A percentile compares a stretch with the other conserved stretches of the same genome.
phyloP scores from a whole-genome alignment of 2,797 vertebrate species.

The Thaleichthys pacificus region DNA sequence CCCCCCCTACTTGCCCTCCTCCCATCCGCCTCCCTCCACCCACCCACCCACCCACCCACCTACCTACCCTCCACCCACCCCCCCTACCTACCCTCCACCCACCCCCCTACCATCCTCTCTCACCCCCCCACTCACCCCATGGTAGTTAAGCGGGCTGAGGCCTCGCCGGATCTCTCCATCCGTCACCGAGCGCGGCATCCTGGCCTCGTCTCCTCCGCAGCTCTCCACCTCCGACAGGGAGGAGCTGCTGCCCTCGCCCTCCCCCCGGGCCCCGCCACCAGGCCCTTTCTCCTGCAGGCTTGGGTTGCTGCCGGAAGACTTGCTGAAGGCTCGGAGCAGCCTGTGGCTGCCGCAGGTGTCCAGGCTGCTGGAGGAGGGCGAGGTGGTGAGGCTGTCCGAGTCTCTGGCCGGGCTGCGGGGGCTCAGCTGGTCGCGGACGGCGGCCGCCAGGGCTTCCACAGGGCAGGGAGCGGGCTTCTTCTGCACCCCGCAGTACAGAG shows the following conservation, averaged over 20 bases:
- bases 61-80: neutral
- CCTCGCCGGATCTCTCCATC: slow-evolving; percentile 88
- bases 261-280: slow-evolving; percentile 49
- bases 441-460: slow-evolving; percentile 73
- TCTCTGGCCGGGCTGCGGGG: slow-evolving; percentile 58
- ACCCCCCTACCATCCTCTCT: neutral
- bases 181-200: slow-evolving; percentile 86
- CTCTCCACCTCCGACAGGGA: slow-evolving; percentile 86
- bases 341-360: slow-evolving; percentile 86
- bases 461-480: slow-evolving; percentile 78
- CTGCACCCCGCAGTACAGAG: slow-evolving; percentile 82
- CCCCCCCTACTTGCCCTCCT: no score
- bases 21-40: no score
- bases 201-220: slow-evolving; percentile 73
- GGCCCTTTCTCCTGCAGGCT: slow-evolving; percentile 47
- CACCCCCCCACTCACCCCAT: slow-evolving; percentile 82
- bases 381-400: slow-evolving; percentile 77
- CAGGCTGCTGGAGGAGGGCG: slow-evolving; percentile 84
- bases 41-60: no score
- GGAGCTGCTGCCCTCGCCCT: slow-evolving; percentile 66
- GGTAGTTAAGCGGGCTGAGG: slow-evolving; percentile 78
- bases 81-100: neutral
- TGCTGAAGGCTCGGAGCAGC: slow-evolving; percentile 80
- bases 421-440: slow-evolving; percentile 73
- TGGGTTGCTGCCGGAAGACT: slow-evolving; percentile 48